A percentile compares a stretch with the other conserved stretches of the same genome.
Conservation (phyloP, 2,113 vertebrate genomes). For the Caranx ignobilis region DNA sequence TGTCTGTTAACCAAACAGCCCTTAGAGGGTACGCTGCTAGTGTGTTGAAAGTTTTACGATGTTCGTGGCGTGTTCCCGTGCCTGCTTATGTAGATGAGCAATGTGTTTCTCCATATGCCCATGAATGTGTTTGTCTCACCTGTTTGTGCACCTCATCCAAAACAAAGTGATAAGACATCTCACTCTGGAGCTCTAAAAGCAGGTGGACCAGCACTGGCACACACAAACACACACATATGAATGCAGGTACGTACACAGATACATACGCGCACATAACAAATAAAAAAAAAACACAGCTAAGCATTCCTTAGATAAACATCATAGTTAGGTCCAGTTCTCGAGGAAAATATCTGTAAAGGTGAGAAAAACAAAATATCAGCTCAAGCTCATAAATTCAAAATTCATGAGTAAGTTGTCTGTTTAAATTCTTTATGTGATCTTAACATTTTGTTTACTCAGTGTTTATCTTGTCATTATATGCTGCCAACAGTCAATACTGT, state of each 20-base stretch:
- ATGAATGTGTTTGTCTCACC: conserved; percentile 82
- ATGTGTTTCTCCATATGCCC: conserved; percentile 11
- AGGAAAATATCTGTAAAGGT: not conserved
- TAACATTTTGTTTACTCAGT: not conserved
- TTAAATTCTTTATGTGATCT: not conserved
- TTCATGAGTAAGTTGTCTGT: not conserved
- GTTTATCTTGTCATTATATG: not conserved
- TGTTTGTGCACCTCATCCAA: conserved; percentile 89
- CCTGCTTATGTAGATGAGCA: conserved; percentile 8
- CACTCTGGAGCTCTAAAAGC: conserved; percentile 86
- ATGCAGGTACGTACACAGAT: conserved; percentile 17
- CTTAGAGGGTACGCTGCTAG: conserved; percentile 13
- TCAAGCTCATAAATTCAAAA: not conserved
- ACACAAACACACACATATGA: conserved; percentile 55
- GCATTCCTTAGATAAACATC: conserved; percentile 28
- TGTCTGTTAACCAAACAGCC: conserved; percentile 65
- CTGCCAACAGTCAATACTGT: not conserved
- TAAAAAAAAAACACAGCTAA: not conserved
- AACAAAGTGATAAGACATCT: conserved; percentile 83
- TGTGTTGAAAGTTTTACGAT: conserved; percentile 48
- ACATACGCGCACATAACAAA: not conserved
- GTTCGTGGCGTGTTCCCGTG: conserved; percentile 5
- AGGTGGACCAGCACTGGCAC: conserved; percentile 90
- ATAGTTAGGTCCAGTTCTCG: conserved; percentile 5
- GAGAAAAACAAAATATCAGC: not conserved